Percentiles rank a stretch among this genome's conserved stretches.
Evolutionary conservation across 2,113 vertebrate genomes (phyloP).

Genomic region (Cyprinodon brontotheroides): DNA sequence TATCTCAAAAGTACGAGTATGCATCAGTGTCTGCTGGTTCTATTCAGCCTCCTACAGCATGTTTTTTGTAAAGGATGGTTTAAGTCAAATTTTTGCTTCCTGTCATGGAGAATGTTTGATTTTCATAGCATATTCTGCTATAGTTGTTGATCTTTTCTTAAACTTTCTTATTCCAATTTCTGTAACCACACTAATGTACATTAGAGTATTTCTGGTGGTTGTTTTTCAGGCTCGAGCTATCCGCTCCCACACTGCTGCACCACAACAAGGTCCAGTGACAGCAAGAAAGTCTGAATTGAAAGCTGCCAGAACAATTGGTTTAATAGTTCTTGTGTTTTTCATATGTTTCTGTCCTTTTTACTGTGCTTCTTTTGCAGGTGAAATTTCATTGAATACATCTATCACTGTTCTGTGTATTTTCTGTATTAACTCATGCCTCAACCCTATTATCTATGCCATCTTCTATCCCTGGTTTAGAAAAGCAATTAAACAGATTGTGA

Average conservation of each 20-base stretch:
- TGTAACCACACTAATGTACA: slow-evolving; percentile 41
- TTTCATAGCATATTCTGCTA: fast-evolving
- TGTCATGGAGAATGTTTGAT: slow-evolving; percentile 25
- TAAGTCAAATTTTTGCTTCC: fast-evolving
- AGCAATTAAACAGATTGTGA: not conserved
- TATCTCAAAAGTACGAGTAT: too few relatives aligned
- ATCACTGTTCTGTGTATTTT: too few relatives aligned
- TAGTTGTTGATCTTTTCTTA: slow-evolving; percentile 38
- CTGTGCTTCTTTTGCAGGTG: not conserved
- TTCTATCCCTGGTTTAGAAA: slow-evolving; percentile 26
- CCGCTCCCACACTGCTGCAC: slow-evolving; percentile 6
- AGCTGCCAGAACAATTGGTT: slow-evolving; percentile 50
- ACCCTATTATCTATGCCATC: not conserved
- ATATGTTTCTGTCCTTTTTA: slow-evolving; percentile 39
- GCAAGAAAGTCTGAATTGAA: slow-evolving; percentile 48
- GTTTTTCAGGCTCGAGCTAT: slow-evolving; percentile 65
- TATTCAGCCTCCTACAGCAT: too few relatives aligned
- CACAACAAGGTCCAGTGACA: not conserved
- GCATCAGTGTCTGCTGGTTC: too few relatives aligned
- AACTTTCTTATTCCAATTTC: slow-evolving; percentile 17
- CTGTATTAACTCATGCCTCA: too few relatives aligned
- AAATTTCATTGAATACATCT: not conserved
- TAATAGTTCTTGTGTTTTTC: slow-evolving; percentile 37
- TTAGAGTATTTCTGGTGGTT: slow-evolving; percentile 47
- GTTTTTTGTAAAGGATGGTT: not conserved